Conservation (phyloP, 2,797 vertebrate species). For the Siniperca undulata region DNA sequence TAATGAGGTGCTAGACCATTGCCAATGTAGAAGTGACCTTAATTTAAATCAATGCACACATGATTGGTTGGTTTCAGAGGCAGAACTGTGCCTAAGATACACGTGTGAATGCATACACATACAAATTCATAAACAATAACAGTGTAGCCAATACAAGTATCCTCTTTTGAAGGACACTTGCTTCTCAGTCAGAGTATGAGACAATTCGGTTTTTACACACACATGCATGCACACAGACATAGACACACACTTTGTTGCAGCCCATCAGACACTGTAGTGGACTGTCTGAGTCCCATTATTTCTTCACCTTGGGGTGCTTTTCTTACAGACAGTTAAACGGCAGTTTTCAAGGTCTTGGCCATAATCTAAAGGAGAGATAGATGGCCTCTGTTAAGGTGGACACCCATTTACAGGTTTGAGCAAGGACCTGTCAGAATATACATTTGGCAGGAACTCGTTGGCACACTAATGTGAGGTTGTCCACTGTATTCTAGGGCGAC, state of each 20-base stretch:
- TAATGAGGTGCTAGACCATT: conserved; percentile 51
- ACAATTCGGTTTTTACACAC: not conserved
- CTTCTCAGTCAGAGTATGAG: not conserved
- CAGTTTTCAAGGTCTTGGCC: conserved; percentile 44
- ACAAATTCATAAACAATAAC: conserved; percentile 9
- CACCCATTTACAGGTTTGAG: conserved; percentile 10
- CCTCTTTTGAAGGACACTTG: conserved; percentile 11
- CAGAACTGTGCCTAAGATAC: not conserved
- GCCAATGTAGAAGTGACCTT: conserved; percentile 39
- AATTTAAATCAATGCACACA: conserved; percentile 42
- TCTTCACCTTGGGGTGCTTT: conserved; percentile 39
- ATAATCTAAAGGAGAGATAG: conserved; percentile 34
- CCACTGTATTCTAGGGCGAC: not conserved
- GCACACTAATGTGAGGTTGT: not conserved
- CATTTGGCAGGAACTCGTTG: conserved; percentile 1
- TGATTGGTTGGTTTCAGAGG: conserved; percentile 23
- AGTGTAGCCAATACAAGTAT: not conserved
- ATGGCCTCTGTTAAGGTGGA: not conserved
- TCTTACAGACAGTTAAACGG: conserved; percentile 32
- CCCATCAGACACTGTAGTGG: conserved; percentile 14
- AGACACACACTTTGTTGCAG: conserved; percentile 1
- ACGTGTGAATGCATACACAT: not conserved
- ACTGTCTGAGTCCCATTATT: conserved; percentile 9
- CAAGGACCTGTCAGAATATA: not conserved
- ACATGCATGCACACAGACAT: not conserved